phyloP scores from a whole-genome alignment of 2,888 invertebrate genomes.

The Atherix ibis region DNA sequence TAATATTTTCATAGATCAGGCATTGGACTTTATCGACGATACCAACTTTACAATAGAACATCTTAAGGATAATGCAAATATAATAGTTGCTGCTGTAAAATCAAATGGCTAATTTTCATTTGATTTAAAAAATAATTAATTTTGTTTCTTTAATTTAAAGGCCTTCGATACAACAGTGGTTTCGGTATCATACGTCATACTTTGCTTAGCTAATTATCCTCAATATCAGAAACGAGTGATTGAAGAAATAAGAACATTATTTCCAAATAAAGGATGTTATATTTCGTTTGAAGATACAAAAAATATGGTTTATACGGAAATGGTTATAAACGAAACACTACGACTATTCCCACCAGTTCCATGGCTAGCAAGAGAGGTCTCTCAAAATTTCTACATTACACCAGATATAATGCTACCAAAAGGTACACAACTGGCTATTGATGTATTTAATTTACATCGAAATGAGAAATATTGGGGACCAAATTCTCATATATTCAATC shows the following conservation, averaged over 20 bases:
- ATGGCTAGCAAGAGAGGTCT: not conserved
- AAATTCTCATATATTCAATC: conserved; percentile 1
- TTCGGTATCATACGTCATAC: not conserved
- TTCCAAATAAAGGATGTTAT: not conserved
- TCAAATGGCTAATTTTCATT: no score
- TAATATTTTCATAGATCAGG: no score
- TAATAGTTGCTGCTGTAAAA: no score
- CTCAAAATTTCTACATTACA: not conserved
- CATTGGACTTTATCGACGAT: no score
- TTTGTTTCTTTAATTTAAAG: not conserved
- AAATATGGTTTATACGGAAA: not conserved
- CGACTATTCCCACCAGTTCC: not conserved
- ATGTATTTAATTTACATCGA: conserved; percentile 2
- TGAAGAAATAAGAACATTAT: not conserved
- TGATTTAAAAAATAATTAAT: not conserved
- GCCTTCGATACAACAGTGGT: not conserved
- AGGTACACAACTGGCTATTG: not conserved
- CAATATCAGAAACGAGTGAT: not conserved
- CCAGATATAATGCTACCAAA: not conserved
- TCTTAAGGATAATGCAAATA: no score
- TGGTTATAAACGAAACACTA: conserved; percentile 3
- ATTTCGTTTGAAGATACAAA: not conserved
- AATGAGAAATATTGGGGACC: conserved; percentile 1
- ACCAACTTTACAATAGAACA: no score
- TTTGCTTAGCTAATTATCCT: not conserved